A percentile compares a stretch with the other conserved stretches of the same genome.
Evolutionary conservation across 1,140 invertebrate species (phyloP).

Genomic region (Zeugodacus cucurbitae): DNA sequence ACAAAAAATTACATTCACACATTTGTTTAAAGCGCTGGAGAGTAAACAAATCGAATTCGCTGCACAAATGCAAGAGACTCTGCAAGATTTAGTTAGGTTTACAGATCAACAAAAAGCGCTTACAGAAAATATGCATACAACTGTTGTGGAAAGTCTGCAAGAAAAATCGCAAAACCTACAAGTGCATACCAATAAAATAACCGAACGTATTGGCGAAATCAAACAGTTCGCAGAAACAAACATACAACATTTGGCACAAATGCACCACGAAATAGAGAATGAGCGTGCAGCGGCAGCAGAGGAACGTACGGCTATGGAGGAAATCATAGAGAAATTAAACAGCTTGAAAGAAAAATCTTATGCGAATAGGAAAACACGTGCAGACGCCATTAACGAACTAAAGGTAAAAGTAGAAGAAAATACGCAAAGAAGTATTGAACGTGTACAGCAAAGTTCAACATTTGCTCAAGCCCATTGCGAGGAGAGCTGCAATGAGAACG

Average conservation of each 20-base stretch:
- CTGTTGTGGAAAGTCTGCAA: constrained; percentile 49
- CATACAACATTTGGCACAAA: constrained; percentile 49
- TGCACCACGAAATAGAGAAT: constrained; percentile 50
- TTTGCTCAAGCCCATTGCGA: neutral
- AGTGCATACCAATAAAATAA: constrained; percentile 48
- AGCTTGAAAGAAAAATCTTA: constrained; percentile 46
- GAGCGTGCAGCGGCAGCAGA: constrained; percentile 50
- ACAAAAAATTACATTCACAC: constrained; percentile 47
- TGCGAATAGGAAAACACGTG: neutral
- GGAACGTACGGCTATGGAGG: constrained; percentile 46
- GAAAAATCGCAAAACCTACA: constrained; percentile 43
- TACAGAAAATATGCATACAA: constrained; percentile 52
- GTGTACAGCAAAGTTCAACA: neutral
- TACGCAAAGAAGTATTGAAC: neutral
- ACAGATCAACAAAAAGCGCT: constrained; percentile 51
- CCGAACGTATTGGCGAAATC: constrained; percentile 48
- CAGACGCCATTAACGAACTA: neutral
- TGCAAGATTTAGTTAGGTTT: constrained; percentile 49
- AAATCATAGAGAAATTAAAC: constrained; percentile 51
- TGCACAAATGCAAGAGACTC: constrained; percentile 49
- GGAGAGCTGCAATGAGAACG: neutral
- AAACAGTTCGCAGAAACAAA: constrained; percentile 47
- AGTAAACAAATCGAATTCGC: constrained; percentile 48
- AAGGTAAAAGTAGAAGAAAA: constrained; percentile 34
- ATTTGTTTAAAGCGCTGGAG: constrained; percentile 52